These are phyloP conservation scores for Marmota monax DNA, from an alignment of 2,113 vertebrate species.

Conservation along the genomic window DNA sequence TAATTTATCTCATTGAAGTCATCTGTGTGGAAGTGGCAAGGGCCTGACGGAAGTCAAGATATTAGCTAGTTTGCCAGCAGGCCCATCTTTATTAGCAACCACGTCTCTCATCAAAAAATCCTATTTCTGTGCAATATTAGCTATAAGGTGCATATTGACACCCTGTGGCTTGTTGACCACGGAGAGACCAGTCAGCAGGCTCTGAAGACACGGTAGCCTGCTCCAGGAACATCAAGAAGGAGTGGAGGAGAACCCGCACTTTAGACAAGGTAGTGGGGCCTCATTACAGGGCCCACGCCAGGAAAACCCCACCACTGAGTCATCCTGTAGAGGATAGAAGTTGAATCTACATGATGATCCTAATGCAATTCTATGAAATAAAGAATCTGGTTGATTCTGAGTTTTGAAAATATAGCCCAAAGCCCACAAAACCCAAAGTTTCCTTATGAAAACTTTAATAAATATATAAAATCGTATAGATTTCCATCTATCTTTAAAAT, in stretches of 20 bases:
- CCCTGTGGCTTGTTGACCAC: background rate
- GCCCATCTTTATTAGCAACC: conserved; percentile 52
- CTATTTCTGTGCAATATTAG: conserved; percentile 49
- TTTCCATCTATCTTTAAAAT: background rate
- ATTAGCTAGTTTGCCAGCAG: conserved; percentile 52
- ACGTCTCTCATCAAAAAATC: conserved; percentile 19
- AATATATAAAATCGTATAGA: background rate
- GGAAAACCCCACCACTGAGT: background rate
- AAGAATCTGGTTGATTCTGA: conserved; percentile 1
- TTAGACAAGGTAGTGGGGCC: background rate
- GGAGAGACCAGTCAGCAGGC: background rate
- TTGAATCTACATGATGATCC: background rate
- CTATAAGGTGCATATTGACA: background rate
- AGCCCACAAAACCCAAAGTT: background rate
- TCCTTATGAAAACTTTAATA: background rate
- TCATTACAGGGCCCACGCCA: background rate
- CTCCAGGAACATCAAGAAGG: background rate
- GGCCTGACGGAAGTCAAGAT: conserved; percentile 20
- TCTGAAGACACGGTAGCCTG: background rate
- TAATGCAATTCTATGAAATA: background rate
- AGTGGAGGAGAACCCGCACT: background rate
- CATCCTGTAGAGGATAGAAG: background rate
- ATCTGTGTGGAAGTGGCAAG: conserved; percentile 17
- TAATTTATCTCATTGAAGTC: conserved; percentile 74
- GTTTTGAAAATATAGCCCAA: background rate